Evolutionary conservation across 2,797 vertebrate genomes (phyloP).

Genomic region (Gephyroberyx darwinii): DNA sequence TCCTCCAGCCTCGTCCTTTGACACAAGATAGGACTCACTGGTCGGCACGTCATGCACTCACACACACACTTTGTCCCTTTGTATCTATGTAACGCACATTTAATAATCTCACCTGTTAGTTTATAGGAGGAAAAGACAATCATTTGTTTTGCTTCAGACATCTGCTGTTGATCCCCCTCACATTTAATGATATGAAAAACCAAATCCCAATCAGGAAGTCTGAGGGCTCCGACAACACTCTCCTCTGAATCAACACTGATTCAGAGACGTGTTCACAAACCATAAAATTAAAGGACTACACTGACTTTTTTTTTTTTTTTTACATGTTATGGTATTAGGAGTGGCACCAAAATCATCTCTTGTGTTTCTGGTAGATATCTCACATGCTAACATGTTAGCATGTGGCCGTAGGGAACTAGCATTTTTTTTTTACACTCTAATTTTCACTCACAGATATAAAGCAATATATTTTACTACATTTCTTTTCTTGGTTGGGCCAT

Average conservation of each 20-base stretch:
- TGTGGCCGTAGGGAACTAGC: too few relatives aligned
- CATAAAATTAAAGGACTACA: background rate
- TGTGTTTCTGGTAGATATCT: too few relatives aligned
- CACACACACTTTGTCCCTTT: constrained; percentile 43
- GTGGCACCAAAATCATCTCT: too few relatives aligned
- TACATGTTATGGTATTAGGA: too few relatives aligned
- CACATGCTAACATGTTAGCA: too few relatives aligned
- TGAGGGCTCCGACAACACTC: constrained; percentile 26
- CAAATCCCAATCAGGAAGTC: constrained; percentile 36
- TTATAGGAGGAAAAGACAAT: constrained; percentile 39
- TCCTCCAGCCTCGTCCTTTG: background rate
- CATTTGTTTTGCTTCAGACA: constrained; percentile 37
- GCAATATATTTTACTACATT: background rate
- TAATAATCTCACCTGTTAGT: constrained; percentile 53
- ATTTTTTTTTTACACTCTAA: background rate
- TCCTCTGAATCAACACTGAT: constrained; percentile 45
- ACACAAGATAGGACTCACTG: constrained; percentile 8
- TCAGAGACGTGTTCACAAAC: constrained; percentile 31
- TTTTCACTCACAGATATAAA: constrained; percentile 5
- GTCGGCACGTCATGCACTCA: constrained; percentile 17
- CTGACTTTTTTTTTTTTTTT: too few relatives aligned
- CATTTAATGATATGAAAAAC: constrained; percentile 64
- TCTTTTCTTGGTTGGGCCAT: background rate
- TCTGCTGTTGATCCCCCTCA: constrained; percentile 49
- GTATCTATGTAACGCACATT: constrained; percentile 13